Conservation (phyloP, 2,113 vertebrate genomes). For the Peromyscus maniculatus region DNA sequence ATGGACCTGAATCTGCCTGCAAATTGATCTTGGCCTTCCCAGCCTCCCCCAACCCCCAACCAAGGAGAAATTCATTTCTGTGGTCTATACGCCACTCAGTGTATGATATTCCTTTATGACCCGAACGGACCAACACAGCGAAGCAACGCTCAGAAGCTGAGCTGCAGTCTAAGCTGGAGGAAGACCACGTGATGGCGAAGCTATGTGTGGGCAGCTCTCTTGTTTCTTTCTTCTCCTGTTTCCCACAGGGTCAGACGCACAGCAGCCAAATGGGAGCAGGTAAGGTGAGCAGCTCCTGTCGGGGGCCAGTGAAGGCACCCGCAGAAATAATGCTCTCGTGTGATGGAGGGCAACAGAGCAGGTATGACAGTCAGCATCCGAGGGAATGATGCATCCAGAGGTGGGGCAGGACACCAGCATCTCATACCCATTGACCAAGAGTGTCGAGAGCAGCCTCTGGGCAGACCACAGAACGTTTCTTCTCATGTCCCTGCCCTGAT, state of each 20-base stretch:
- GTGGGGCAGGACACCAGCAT: fast-evolving
- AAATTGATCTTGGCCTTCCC: background rate
- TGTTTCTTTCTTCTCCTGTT: background rate
- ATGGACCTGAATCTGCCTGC: background rate
- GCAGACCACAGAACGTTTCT: background rate
- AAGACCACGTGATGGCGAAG: background rate
- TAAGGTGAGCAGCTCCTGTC: background rate
- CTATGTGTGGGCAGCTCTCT: background rate
- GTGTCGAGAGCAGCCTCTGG: background rate
- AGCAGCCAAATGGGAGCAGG: no score
- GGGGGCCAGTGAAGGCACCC: background rate
- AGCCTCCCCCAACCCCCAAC: background rate
- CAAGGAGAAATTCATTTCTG: background rate
- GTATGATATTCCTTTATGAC: background rate
- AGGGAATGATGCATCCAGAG: fast-evolving
- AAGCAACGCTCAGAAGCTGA: background rate
- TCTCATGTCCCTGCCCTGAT: no score
- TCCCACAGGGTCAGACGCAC: background rate
- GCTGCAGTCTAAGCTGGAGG: background rate
- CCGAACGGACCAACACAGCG: no score
- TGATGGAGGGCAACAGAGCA: background rate
- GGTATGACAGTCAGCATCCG: no score
- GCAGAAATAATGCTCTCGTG: background rate
- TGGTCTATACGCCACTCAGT: background rate
- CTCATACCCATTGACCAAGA: no score